Evolutionary conservation across 1,140 invertebrate species (phyloP).

Genomic region (Stegodyphus mimosarum): DNA sequence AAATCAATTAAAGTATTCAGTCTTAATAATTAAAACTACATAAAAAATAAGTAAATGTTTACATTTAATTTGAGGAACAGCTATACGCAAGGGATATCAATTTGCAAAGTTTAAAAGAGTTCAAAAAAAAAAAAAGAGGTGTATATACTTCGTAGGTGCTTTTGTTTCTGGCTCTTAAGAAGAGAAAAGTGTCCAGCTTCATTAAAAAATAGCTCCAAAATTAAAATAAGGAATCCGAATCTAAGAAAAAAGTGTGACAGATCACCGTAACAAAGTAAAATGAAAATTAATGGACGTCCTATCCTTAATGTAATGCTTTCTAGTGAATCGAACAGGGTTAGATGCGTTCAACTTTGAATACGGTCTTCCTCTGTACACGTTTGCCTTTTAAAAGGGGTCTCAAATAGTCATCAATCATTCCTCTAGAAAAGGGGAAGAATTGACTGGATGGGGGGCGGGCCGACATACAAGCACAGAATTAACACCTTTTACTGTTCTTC

Average conservation of each 20-base stretch:
- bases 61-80: too few relatives aligned
- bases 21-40: too few relatives aligned
- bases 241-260: slow-evolving; percentile 3
- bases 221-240: too few relatives aligned
- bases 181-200: too few relatives aligned
- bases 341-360: slow-evolving; percentile 45
- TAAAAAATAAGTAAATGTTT: too few relatives aligned
- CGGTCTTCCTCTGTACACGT: slow-evolving; percentile 38
- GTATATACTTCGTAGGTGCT: too few relatives aligned
- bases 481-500: slow-evolving; percentile 50
- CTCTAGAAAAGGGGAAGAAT: slow-evolving; percentile 14
- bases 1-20: too few relatives aligned
- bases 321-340: slow-evolving; percentile 35
- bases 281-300: slow-evolving; percentile 57
- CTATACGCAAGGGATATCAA: too few relatives aligned
- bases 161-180: too few relatives aligned
- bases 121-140: too few relatives aligned
- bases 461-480: slow-evolving; percentile 36
- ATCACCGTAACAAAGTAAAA: slow-evolving; percentile 54
- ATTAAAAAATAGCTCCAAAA: too few relatives aligned
- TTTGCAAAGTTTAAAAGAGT: too few relatives aligned
- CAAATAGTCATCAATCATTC: slow-evolving; percentile 59
- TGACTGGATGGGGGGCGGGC: slow-evolving; percentile 10
- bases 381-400: slow-evolving; percentile 59
- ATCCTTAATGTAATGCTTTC: slow-evolving; percentile 52